Evolutionary conservation across 2,888 invertebrate genomes (phyloP).

Genomic region (Cartodere bifasciata): DNA sequence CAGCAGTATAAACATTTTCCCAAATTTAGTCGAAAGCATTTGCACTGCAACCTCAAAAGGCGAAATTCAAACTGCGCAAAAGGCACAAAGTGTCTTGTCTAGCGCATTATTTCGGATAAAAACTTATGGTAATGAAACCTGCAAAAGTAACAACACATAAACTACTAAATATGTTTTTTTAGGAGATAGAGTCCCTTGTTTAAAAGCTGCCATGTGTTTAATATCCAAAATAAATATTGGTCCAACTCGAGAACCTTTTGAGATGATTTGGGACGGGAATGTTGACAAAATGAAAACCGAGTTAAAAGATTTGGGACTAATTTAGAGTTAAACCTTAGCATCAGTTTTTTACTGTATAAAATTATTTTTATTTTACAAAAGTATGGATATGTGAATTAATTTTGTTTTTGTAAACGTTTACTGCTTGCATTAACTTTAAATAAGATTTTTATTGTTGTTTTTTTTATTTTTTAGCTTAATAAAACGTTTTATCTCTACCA

Average conservation of each 20-base stretch:
- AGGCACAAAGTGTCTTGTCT: constrained; percentile 42
- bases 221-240: constrained; percentile 18
- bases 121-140: constrained; percentile 39
- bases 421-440: too few species aligned
- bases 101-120: constrained; percentile 40
- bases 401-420: too few species aligned
- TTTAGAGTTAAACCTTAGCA: too few species aligned
- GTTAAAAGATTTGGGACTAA: constrained; percentile 15
- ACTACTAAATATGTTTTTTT: too few species aligned
- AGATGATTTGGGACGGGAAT: constrained; percentile 19
- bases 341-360: too few species aligned
- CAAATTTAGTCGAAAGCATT: constrained; percentile 44
- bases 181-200: constrained; percentile 19
- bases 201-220: constrained; percentile 22
- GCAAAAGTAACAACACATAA: too few species aligned
- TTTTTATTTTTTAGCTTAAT: too few species aligned
- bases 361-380: too few species aligned
- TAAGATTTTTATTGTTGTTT: too few species aligned
- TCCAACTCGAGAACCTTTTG: constrained; percentile 19
- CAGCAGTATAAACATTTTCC: constrained; percentile 49
- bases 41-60: constrained; percentile 39
- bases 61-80: constrained; percentile 38
- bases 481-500: too few species aligned
- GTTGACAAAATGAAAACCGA: constrained; percentile 19
- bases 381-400: too few species aligned